These are phyloP conservation scores for Cynoglossus semilaevis DNA, from an alignment of 2,113 vertebrate species.

Conservation along the genomic window DNA sequence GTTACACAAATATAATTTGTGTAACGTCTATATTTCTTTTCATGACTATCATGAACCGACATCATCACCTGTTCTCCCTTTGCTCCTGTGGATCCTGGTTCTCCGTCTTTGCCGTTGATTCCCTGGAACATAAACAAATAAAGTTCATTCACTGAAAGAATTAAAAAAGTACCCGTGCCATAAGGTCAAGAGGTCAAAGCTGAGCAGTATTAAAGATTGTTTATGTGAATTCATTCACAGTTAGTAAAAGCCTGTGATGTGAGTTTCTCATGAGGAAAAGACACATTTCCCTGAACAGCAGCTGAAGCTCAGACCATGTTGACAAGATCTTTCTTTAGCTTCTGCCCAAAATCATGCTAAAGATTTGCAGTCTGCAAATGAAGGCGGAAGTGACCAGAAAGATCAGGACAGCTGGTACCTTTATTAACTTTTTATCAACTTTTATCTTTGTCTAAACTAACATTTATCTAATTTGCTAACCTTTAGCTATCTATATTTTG, in stretches of 20 bases:
- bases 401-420: too few relatives aligned
- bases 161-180: not conserved
- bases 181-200: too few relatives aligned
- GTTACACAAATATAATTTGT: too few relatives aligned
- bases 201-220: too few relatives aligned
- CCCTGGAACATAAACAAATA: constrained; percentile 77
- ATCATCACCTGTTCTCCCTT: constrained; percentile 83
- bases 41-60: not conserved
- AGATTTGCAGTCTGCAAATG: too few relatives aligned
- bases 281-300: constrained; percentile 69
- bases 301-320: constrained; percentile 58
- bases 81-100: constrained; percentile 73
- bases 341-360: not conserved
- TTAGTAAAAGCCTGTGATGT: constrained; percentile 47
- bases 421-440: too few relatives aligned
- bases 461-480: too few relatives aligned
- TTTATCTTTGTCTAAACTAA: too few relatives aligned
- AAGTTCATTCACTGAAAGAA: not conserved
- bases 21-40: too few relatives aligned
- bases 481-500: too few relatives aligned
- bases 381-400: too few relatives aligned
- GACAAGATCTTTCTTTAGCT: not conserved
- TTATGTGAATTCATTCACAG: constrained; percentile 22
- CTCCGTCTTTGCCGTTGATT: constrained; percentile 78
- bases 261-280: constrained; percentile 46